Conservation (phyloP, 2,113 vertebrate species). For the Albula glossodonta region DNA sequence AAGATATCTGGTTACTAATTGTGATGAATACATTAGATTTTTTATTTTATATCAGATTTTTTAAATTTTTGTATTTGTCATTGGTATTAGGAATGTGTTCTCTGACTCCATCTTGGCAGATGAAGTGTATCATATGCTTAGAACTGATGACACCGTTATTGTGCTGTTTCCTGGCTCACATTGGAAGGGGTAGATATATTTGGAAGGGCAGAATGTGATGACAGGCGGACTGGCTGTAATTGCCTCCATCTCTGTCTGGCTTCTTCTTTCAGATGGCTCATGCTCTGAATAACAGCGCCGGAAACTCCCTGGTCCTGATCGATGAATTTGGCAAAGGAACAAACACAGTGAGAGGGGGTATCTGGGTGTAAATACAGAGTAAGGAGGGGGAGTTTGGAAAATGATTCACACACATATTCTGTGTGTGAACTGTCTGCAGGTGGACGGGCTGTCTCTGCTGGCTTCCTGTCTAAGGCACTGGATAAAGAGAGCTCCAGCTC, state of each 20-base stretch:
- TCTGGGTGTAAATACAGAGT: slow-evolving; percentile 19
- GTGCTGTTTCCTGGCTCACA: not conserved
- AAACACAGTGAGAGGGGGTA: slow-evolving; percentile 78
- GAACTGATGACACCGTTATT: not conserved
- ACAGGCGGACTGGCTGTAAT: not conserved
- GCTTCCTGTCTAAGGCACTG: slow-evolving; percentile 86
- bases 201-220: not conserved
- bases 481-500: slow-evolving; percentile 68
- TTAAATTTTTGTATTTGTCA: not conserved
- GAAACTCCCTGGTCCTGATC: slow-evolving; percentile 87
- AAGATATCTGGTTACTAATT: too few species aligned
- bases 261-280: slow-evolving; percentile 76
- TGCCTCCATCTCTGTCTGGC: slow-evolving; percentile 10
- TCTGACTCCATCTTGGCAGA: not conserved
- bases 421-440: slow-evolving; percentile 55
- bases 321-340: slow-evolving; percentile 99
- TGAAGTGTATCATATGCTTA: not conserved
- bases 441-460: slow-evolving; percentile 88
- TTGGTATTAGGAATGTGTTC: not conserved
- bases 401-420: not conserved
- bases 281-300: slow-evolving; percentile 86
- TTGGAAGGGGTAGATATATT: not conserved
- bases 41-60: not conserved
- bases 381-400: not conserved
- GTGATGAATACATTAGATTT: too few species aligned